phyloP scores from a whole-genome alignment of 2,797 vertebrate species.

The Chaenodraco wilsoni region DNA sequence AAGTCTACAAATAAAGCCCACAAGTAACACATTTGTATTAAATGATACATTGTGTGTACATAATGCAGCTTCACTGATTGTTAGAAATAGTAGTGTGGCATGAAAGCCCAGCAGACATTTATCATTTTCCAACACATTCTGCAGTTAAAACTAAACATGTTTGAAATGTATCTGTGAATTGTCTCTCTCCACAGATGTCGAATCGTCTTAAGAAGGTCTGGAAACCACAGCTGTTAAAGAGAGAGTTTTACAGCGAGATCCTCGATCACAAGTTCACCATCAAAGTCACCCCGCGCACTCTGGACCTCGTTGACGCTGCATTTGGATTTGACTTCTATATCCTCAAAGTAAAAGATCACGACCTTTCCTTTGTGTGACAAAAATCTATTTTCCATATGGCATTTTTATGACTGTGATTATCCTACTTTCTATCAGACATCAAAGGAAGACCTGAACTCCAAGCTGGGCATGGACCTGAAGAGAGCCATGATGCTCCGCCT shows the following conservation, averaged over 20 bases:
- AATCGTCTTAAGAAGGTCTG: slow-evolving; percentile 87
- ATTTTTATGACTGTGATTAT: slow-evolving; percentile 12
- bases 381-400: background rate
- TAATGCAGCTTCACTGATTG: background rate
- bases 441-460: slow-evolving; percentile 91
- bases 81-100: no score
- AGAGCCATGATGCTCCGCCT: slow-evolving; percentile 92
- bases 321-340: slow-evolving; percentile 96
- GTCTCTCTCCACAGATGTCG: slow-evolving; percentile 79
- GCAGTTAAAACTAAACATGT: background rate
- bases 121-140: background rate
- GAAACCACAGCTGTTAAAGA: slow-evolving; percentile 91
- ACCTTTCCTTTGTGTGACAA: background rate
- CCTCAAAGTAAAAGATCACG: slow-evolving; percentile 83
- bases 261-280: slow-evolving; percentile 89
- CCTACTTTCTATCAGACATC: slow-evolving; percentile 82
- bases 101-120: background rate
- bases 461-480: slow-evolving; percentile 95
- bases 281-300: slow-evolving; percentile 88
- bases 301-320: slow-evolving; percentile 90
- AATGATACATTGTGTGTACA: background rate
- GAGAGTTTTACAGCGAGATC: slow-evolving; percentile 95
- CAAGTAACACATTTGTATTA: no score
- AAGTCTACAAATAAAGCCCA: no score
- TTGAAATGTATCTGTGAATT: background rate